These are phyloP conservation scores for Isotomurus palustris DNA, from an alignment of 2,888 invertebrate genomes.

Conservation along the genomic window DNA sequence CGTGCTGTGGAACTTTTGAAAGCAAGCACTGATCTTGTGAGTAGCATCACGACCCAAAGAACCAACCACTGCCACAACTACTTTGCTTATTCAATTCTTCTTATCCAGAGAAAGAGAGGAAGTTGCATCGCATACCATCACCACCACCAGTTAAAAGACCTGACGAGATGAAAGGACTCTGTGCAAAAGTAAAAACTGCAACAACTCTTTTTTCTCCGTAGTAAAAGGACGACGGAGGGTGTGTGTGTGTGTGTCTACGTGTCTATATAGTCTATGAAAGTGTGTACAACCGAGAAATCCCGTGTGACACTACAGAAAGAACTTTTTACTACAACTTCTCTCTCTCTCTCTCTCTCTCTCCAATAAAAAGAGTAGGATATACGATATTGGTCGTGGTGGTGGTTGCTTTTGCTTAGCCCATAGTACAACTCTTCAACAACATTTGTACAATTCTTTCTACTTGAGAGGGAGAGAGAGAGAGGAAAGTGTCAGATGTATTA, in stretches of 20 bases:
- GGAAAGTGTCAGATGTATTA: conserved; percentile 2
- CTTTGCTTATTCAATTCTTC: too few relatives aligned
- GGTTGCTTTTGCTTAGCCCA: background rate
- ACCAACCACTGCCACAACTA: too few relatives aligned
- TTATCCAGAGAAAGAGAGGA: too few relatives aligned
- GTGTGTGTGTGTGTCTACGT: background rate
- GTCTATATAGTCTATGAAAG: background rate
- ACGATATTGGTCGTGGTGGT: background rate
- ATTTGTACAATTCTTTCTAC: background rate
- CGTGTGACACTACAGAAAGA: background rate
- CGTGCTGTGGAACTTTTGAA: too few relatives aligned
- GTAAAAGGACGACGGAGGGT: background rate
- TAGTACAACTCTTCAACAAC: background rate
- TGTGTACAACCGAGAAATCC: background rate
- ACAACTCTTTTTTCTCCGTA: background rate
- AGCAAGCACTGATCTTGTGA: too few relatives aligned
- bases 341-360: background rate
- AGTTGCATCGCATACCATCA: too few relatives aligned
- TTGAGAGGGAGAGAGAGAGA: background rate
- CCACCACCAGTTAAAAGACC: too few relatives aligned
- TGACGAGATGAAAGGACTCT: too few relatives aligned
- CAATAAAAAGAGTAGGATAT: background rate
- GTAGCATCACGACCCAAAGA: too few relatives aligned
- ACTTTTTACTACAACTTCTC: background rate
- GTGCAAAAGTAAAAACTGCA: too few relatives aligned